A percentile compares a stretch with the other conserved stretches of the same genome.
Conservation (phyloP, 2,797 vertebrate genomes). For the Vultur gryphus region DNA sequence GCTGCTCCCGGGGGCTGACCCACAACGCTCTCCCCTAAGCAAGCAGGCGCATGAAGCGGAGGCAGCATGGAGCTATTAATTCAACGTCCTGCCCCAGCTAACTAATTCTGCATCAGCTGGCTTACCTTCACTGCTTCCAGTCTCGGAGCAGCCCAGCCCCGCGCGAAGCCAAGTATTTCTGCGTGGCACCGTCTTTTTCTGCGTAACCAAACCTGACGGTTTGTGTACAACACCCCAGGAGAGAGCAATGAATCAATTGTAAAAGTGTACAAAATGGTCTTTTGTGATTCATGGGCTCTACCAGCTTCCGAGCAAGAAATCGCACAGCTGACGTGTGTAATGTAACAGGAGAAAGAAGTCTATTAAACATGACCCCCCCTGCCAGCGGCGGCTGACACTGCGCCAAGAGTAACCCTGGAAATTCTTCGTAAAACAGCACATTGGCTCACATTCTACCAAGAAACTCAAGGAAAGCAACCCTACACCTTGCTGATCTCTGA, state of each 20-base stretch:
- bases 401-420: background rate
- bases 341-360: background rate
- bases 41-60: fast-evolving
- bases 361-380: background rate
- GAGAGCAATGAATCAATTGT: background rate
- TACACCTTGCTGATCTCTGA: background rate
- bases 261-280: background rate
- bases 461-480: background rate
- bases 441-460: background rate
- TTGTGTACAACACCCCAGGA: background rate
- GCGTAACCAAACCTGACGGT: background rate
- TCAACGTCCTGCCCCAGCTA: background rate
- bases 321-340: background rate
- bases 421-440: background rate
- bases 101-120: background rate
- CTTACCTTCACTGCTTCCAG: background rate
- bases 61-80: background rate
- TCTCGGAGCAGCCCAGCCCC: background rate
- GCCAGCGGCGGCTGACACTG: background rate
- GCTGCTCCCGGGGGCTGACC: background rate
- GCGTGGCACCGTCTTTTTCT: background rate
- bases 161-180: background rate
- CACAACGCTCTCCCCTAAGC: background rate
- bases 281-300: background rate
- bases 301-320: background rate